A percentile compares a stretch with the other conserved stretches of the same genome.
These are phyloP conservation scores for Numida meleagris DNA, from an alignment of 2,113 vertebrate genomes.

Conservation along the genomic window DNA sequence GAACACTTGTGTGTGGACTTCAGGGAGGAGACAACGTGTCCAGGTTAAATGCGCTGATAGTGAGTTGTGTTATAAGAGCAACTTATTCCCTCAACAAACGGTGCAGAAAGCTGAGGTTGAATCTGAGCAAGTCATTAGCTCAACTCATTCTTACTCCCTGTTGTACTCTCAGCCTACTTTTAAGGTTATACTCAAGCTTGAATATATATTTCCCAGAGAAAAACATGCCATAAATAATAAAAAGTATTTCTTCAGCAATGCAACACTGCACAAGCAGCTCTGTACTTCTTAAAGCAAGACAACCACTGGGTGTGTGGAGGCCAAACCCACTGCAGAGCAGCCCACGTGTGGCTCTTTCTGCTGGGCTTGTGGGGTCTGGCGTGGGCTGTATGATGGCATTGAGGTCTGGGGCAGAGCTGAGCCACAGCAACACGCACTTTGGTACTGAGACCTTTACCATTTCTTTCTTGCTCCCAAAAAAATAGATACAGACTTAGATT, in stretches of 20 bases:
- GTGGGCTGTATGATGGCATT: fast-evolving
- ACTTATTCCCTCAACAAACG: not conserved
- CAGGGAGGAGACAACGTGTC: not conserved
- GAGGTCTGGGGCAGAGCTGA: not conserved
- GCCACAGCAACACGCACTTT: not conserved
- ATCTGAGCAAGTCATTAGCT: slow-evolving; percentile 24
- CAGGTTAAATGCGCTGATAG: slow-evolving; percentile 8
- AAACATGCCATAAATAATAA: slow-evolving; percentile 56
- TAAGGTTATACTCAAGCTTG: slow-evolving; percentile 13
- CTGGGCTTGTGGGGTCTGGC: not conserved
- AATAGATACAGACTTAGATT: not conserved
- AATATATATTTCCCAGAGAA: slow-evolving; percentile 17
- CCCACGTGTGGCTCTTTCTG: not conserved
- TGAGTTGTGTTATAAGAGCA: not conserved
- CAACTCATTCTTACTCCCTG: slow-evolving; percentile 14
- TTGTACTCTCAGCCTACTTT: slow-evolving; percentile 25
- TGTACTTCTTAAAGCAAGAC: not conserved
- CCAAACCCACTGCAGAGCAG: not conserved
- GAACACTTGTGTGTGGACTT: not conserved
- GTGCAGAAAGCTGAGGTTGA: not conserved
- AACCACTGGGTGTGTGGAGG: not conserved
- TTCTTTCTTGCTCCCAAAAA: not conserved
- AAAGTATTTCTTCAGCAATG: not conserved
- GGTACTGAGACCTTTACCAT: not conserved
- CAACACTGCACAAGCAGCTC: not conserved